A percentile compares a stretch with the other conserved stretches of the same genome.
phyloP scores from a whole-genome alignment of 2,888 invertebrate genomes.

The Galeruca laticollis region DNA sequence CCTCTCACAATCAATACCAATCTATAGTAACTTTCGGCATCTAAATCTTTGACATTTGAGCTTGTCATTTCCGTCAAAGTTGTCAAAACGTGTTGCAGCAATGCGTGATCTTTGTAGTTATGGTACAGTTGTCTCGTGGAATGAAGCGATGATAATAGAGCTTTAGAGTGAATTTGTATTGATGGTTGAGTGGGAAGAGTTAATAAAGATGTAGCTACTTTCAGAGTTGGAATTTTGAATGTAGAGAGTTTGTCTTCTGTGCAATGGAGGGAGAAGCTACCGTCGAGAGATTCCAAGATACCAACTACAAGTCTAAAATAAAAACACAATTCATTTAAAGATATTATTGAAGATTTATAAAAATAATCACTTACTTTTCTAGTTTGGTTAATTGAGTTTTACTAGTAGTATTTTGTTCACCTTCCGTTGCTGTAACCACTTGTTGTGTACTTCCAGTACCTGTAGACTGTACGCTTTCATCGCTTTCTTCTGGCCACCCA shows the following conservation, averaged over 20 bases:
- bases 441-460: constrained; percentile 47
- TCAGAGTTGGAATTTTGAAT: constrained; percentile 72
- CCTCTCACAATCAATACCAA: constrained; percentile 86
- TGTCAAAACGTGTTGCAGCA: constrained; percentile 81
- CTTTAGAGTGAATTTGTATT: constrained; percentile 84
- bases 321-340: constrained; percentile 3
- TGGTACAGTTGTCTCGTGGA: constrained; percentile 82
- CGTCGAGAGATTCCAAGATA: constrained; percentile 80
- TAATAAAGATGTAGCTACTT: constrained; percentile 75
- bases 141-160: constrained; percentile 84
- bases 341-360: constrained; percentile 16
- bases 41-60: constrained; percentile 73
- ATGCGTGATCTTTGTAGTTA: constrained; percentile 90
- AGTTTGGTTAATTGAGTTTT: constrained; percentile 71
- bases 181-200: constrained; percentile 78
- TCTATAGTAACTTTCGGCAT: constrained; percentile 92
- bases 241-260: constrained; percentile 68
- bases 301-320: constrained; percentile 72
- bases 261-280: constrained; percentile 72
- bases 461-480: constrained; percentile 71
- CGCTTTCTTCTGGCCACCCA: constrained; percentile 96
- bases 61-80: constrained; percentile 73
- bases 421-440: constrained; percentile 55
- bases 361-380: constrained; percentile 67
- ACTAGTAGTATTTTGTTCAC: constrained; percentile 63